These are phyloP conservation scores for Bolborhynchus lineola DNA, from an alignment of 2,113 vertebrate genomes.

Conservation along the genomic window DNA sequence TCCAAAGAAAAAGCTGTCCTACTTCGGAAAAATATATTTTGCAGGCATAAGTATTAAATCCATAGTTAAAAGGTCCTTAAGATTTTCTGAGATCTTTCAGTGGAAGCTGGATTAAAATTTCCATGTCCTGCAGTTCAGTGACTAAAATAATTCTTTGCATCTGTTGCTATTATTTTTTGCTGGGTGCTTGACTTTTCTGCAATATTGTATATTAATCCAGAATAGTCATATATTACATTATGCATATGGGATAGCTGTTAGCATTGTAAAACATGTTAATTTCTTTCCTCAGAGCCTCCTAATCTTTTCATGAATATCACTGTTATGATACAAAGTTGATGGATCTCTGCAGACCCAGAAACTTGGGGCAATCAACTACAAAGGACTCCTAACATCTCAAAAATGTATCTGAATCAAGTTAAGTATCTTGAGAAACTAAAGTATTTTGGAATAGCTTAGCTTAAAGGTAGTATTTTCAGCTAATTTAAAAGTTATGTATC, in stretches of 20 bases:
- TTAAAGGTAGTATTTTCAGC: not conserved
- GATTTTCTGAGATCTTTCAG: slow-evolving; percentile 11
- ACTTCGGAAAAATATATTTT: slow-evolving; percentile 7
- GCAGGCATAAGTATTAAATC: slow-evolving; percentile 30
- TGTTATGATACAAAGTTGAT: not conserved
- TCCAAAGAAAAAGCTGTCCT: slow-evolving; percentile 6
- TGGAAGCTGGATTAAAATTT: slow-evolving; percentile 34
- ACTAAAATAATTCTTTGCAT: slow-evolving; percentile 23
- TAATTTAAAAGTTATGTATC: not conserved
- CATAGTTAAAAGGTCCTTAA: slow-evolving; percentile 39
- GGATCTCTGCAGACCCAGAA: not conserved
- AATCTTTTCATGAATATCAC: not conserved
- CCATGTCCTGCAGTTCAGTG: not conserved
- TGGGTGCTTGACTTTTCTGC: not conserved
- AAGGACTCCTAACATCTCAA: not conserved
- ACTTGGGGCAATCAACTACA: not conserved
- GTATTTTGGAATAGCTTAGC: not conserved
- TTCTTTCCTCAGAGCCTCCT: not conserved
- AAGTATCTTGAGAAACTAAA: not conserved
- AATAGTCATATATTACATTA: not conserved
- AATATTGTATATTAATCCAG: not conserved
- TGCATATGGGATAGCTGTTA: slow-evolving; percentile 3
- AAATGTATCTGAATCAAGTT: not conserved
- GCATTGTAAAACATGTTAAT: not conserved
- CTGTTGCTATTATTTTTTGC: not conserved